phyloP scores from a whole-genome alignment of 2,888 invertebrate species.

The Drosophila birchii region DNA sequence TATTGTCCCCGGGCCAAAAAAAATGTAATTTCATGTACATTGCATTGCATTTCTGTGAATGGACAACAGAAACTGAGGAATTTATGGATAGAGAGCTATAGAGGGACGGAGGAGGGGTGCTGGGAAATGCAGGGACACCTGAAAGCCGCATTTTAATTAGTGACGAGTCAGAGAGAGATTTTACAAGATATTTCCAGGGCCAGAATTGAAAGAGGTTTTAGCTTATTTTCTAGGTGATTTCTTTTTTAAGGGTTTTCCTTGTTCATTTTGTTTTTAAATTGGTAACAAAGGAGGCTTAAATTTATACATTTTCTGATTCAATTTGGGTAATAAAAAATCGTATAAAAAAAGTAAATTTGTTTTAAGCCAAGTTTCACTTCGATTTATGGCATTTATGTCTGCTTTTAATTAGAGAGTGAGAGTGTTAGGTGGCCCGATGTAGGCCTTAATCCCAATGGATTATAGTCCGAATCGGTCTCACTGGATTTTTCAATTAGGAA shows the following conservation, averaged over 20 bases:
- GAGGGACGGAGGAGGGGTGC: too few relatives aligned
- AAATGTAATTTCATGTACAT: slow-evolving; percentile 5
- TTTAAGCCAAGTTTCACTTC: not conserved
- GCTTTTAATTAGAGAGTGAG: not conserved
- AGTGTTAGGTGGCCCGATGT: fast-evolving
- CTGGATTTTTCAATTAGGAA: not conserved
- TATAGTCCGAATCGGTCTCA: not conserved
- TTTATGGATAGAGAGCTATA: not conserved
- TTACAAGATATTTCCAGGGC: not conserved
- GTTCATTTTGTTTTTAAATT: too few relatives aligned
- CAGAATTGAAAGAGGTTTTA: not conserved
- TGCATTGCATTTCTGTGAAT: slow-evolving; percentile 2
- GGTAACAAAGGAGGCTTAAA: not conserved
- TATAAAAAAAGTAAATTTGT: not conserved
- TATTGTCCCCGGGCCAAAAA: not conserved
- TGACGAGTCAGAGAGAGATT: not conserved
- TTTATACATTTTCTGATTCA: not conserved
- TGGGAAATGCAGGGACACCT: not conserved
- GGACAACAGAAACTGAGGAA: not conserved
- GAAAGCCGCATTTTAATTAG: slow-evolving; percentile 12
- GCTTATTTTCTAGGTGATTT: not conserved
- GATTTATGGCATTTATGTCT: not conserved
- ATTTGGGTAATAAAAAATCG: not conserved
- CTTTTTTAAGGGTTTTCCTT: not conserved
- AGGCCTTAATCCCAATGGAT: not conserved